Conservation (phyloP, 2,888 invertebrate species). For the Tortrix viridana region DNA sequence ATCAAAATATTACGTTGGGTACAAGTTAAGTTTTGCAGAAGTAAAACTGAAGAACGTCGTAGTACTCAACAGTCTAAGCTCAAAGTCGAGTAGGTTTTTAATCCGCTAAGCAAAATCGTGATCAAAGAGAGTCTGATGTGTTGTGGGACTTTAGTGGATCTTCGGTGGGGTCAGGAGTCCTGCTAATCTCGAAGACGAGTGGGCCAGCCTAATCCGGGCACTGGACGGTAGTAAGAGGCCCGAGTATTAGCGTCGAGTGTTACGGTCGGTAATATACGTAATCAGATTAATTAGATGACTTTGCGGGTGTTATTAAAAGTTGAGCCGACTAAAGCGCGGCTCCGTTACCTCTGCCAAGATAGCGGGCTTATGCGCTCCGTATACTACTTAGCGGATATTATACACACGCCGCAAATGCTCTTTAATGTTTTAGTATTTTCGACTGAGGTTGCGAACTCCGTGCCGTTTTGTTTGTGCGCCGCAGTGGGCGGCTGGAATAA, state of each 20-base stretch:
- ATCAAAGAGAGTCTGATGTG: constrained; percentile 52
- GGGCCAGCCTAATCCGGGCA: constrained; percentile 66
- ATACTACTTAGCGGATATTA: constrained; percentile 79
- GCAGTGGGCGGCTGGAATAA: constrained; percentile 82
- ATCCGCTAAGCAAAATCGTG: constrained; percentile 44
- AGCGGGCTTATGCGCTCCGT: constrained; percentile 74
- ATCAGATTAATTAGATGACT: constrained; percentile 83
- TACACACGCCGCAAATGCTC: constrained; percentile 76
- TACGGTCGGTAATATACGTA: constrained; percentile 64
- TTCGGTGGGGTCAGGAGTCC: constrained; percentile 46
- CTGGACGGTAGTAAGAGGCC: constrained; percentile 69
- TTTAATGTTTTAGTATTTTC: constrained; percentile 84
- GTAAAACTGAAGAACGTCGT: background rate
- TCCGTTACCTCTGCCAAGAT: constrained; percentile 77
- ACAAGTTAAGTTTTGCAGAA: background rate
- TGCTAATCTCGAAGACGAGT: constrained; percentile 53
- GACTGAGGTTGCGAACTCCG: constrained; percentile 82
- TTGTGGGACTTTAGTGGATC: constrained; percentile 51
- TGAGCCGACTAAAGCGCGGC: constrained; percentile 75
- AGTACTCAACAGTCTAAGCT: constrained; percentile 15
- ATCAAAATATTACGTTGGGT: background rate
- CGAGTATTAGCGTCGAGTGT: constrained; percentile 74
- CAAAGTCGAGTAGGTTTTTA: constrained; percentile 21
- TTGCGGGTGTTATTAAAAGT: constrained; percentile 82
- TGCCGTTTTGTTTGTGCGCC: constrained; percentile 80